Evolutionary conservation across 2,888 invertebrate species (phyloP).

Genomic region (Brachyopa scutellaris): DNA sequence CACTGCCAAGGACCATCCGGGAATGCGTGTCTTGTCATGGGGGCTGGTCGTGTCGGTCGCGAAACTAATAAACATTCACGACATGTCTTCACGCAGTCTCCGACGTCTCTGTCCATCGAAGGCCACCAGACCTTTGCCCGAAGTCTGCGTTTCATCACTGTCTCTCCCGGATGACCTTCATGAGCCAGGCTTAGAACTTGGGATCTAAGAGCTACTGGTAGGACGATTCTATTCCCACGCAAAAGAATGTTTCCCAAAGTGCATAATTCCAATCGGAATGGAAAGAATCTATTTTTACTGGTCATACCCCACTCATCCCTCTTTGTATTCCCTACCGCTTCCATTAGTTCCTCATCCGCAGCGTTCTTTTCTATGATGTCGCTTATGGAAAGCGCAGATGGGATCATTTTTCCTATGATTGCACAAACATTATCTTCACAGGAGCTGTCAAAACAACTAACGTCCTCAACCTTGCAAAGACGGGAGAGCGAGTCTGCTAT

Average conservation of each 20-base stretch:
- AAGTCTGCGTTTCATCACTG: constrained; percentile 2
- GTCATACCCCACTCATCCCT: not conserved
- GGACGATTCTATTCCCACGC: not conserved
- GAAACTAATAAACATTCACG: constrained; percentile 4
- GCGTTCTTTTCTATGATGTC: no score
- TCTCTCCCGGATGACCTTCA: constrained; percentile 8
- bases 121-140: constrained; percentile 9
- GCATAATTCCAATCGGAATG: not conserved
- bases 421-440: not conserved
- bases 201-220: not conserved
- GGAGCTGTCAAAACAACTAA: not conserved
- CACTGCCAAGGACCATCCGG: constrained; percentile 30
- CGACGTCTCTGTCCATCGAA: constrained; percentile 4
- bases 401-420: not conserved
- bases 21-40: constrained; percentile 16
- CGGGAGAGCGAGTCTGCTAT: constrained; percentile 38
- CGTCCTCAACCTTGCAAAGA: not conserved
- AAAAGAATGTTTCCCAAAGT: not conserved
- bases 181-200: not conserved
- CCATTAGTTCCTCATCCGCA: no score
- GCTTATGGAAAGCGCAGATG: not conserved
- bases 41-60: not conserved
- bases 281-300: not conserved
- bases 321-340: not conserved
- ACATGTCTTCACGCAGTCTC: not conserved